Evolutionary conservation across 1,140 invertebrate genomes (phyloP), one percentile per base, ranked within the genome.

Genomic region (Hycleus cichorii): DNA sequence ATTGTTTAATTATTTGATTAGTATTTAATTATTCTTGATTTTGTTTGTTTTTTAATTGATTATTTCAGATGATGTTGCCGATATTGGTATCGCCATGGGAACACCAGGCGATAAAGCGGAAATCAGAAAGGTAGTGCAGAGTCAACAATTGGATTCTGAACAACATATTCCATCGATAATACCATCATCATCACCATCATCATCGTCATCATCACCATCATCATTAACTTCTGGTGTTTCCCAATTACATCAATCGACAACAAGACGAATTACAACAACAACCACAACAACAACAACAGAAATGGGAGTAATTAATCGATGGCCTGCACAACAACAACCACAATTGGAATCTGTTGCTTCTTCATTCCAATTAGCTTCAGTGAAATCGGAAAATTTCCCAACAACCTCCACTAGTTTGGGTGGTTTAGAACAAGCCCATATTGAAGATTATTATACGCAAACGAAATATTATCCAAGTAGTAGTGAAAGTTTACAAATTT

Each of bases 81-180:
- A 55, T 62, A 68, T 62, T 72, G 69, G 53, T 70, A 69, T 72
- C 71, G 71, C 71, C 71, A 72, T 72, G 71, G 71, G 71, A 69
- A 72, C 71, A 68, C 71, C 71, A 71, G 71, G 71, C 71, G 71
- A 72, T 70, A 68, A 69, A 63, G 49, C 53, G 49, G 67, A 62
- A 62, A 60, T 71, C 54, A 51, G 59, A 64, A 63, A 69, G 68
- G 65, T 70, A 71, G 68, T 66, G 46, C 49, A 65, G 47, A 62
- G 47, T 53, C 56, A 63, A 57, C 50, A 62, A 49, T 45, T 57
- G 40, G 49, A 58, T 53, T 46, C 49, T 39, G 57, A 63, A 38
- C 39, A 60, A 46, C 38, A 39, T 27, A 49, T 45, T 10, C 12
- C 43, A 46, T 43, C 46, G 5, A 51, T 48, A 44, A 39, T 40